Evolutionary conservation across 2,888 invertebrate species (phyloP), one percentile per base, ranked within the genome.

Genomic region (Diarsia rubi): DNA sequence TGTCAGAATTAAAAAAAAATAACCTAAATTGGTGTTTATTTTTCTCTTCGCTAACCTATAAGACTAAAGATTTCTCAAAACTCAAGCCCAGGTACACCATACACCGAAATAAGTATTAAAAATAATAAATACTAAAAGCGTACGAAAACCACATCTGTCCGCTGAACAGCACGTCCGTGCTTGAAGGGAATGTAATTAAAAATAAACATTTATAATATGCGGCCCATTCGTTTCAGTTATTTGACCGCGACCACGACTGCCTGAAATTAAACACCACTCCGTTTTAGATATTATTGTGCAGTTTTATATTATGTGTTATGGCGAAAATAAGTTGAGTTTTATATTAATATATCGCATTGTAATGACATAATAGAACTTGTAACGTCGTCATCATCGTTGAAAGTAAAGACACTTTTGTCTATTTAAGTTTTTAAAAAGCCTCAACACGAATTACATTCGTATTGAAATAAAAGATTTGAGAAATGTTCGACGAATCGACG

Each of bases 171-270:
- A 79, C 69, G 73, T 77, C 45, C 72, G 83, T 69, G 84, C 80
- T 83, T 83, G 84, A 81, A 80, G 72, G 78, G 80, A 88, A 88
- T 86, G 84, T 86, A 88, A 86, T 86, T 86, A 88, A 88, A 88
- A 84, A 86, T 88, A 86, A 86, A 86, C 84, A 86, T 86, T 86
- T 84, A 80, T 88, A 85, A 86, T 87, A 86, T 79, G 67, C 64
- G 68, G 69, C 70, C 72, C 75, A 87, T 83, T 79, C 77, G 69
- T 80, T 87, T 67, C 66, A 75, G 70, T 81, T 81, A 80, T 81
- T 82, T 57, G 65, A 77, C 75, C 75, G 71, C 75, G 68, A 66
- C 72, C 73, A 73, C n/a, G 77, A 73, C 82, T 74, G 69, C 42
- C 44, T 62, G 66, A 68, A 80, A 80, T 87, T 82, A 83, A 85